These are phyloP conservation scores for Anguilla japonica DNA, from an alignment of 2,113 vertebrate genomes.

Conservation along the genomic window DNA sequence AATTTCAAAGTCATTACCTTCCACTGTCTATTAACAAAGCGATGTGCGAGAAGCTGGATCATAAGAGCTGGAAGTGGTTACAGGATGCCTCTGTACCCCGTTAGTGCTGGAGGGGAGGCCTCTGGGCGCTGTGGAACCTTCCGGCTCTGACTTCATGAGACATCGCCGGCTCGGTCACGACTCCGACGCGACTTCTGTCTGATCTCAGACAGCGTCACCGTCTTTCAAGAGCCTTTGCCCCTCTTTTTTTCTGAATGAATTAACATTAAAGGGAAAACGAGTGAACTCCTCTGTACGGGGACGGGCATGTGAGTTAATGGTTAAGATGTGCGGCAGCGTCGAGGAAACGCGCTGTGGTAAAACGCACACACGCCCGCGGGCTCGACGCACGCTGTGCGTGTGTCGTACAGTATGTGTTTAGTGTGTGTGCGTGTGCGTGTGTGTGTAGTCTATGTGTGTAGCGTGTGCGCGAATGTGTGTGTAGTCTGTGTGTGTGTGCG, in stretches of 20 bases:
- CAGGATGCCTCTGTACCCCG: slow-evolving; percentile 70
- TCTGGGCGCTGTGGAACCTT: slow-evolving; percentile 2
- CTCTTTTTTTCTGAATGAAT: slow-evolving; percentile 1
- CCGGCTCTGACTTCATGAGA: neutral
- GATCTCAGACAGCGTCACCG: slow-evolving; percentile 11
- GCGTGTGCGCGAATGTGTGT: too few species aligned
- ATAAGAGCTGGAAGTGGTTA: slow-evolving; percentile 85
- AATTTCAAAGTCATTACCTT: slow-evolving; percentile 91
- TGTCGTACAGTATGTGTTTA: too few species aligned
- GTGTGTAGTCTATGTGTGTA: too few species aligned
- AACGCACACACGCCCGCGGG: neutral
- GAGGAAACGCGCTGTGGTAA: neutral
- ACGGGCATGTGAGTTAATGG: neutral
- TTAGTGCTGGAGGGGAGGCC: slow-evolving; percentile 62
- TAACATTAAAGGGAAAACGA: neutral
- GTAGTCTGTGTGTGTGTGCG: too few species aligned
- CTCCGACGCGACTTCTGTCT: neutral
- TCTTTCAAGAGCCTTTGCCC: neutral
- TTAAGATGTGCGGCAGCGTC: neutral
- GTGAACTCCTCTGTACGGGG: too few species aligned
- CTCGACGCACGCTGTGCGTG: too few species aligned
- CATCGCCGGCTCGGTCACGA: neutral
- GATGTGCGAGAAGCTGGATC: slow-evolving; percentile 85
- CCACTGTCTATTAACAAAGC: slow-evolving; percentile 89
- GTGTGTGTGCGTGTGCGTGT: too few species aligned